These are phyloP conservation scores for Pycnomerus fuliginosus DNA, from an alignment of 2,888 invertebrate species.

Conservation along the genomic window DNA sequence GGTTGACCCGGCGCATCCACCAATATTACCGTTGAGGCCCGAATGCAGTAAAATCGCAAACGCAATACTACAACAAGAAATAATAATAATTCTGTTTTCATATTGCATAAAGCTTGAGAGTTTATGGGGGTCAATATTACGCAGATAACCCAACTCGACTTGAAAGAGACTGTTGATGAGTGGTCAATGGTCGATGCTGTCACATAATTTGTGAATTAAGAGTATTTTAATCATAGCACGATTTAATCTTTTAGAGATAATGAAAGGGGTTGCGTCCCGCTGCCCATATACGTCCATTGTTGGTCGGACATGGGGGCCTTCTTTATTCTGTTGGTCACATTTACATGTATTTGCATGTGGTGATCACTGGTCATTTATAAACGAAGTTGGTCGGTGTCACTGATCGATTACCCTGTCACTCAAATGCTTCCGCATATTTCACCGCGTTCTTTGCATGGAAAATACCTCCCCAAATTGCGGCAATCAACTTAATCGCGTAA, in stretches of 20 bases:
- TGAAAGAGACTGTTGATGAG: no score
- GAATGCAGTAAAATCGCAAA: no score
- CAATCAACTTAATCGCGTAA: conserved; percentile 20
- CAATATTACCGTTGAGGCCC: no score
- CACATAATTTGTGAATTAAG: conserved; percentile 20
- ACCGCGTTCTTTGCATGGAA: conserved; percentile 33
- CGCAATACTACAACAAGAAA: no score
- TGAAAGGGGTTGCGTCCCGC: conserved; percentile 22
- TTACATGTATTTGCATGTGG: conserved; percentile 53
- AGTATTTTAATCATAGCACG: conserved; percentile 22
- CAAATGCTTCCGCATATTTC: conserved; percentile 47
- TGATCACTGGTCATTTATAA: conserved; percentile 52
- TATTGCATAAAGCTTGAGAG: no score
- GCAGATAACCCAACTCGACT: no score
- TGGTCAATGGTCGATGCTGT: no score
- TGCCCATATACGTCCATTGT: conserved; percentile 30
- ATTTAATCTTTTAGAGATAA: conserved; percentile 26
- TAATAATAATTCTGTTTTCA: no score
- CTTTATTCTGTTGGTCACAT: conserved; percentile 45
- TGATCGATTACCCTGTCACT: conserved; percentile 52
- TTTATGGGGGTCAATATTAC: no score
- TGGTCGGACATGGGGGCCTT: conserved; percentile 42
- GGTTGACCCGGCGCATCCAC: no score
- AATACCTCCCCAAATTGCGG: conserved; percentile 22
- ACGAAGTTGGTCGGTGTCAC: conserved; percentile 49